Percentiles rank a stretch among this genome's conserved stretches.
Conservation (phyloP, 2,888 invertebrate species). For the Epistrophe grossulariae region DNA sequence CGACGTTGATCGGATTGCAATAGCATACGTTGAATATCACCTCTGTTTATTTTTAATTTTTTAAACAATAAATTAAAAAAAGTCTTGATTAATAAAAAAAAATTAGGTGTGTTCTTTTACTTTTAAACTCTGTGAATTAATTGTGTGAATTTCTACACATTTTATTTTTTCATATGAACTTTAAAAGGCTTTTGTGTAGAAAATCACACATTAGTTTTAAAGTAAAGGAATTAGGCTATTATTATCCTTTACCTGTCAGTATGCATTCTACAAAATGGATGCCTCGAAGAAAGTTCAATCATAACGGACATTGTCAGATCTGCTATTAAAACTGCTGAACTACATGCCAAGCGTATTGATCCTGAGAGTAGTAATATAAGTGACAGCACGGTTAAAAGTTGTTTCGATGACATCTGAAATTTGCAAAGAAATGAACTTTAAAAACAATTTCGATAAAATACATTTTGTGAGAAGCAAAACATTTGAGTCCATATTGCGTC, state of each 20-base stretch:
- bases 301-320: constrained; percentile 87
- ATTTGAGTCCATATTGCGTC: no score
- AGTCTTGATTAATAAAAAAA: no score
- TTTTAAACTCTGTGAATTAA: no score
- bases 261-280: constrained; percentile 87
- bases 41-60: constrained; percentile 81
- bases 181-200: no score
- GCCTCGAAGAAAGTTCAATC: constrained; percentile 86
- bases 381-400: constrained; percentile 24
- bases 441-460: no score
- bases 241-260: constrained; percentile 86
- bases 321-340: constrained; percentile 86
- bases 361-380: constrained; percentile 53
- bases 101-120: no score
- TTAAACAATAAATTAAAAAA: not conserved
- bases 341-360: constrained; percentile 44
- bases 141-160: no score
- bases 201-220: no score
- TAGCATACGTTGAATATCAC: constrained; percentile 86
- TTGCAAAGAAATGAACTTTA: no score
- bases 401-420: constrained; percentile 67
- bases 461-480: no score
- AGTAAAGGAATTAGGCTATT: no score
- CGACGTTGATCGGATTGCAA: constrained; percentile 85
- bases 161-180: no score